Evolutionary conservation across 2,797 vertebrate species (phyloP).

Genomic region (Calcarius lapponicus): DNA sequence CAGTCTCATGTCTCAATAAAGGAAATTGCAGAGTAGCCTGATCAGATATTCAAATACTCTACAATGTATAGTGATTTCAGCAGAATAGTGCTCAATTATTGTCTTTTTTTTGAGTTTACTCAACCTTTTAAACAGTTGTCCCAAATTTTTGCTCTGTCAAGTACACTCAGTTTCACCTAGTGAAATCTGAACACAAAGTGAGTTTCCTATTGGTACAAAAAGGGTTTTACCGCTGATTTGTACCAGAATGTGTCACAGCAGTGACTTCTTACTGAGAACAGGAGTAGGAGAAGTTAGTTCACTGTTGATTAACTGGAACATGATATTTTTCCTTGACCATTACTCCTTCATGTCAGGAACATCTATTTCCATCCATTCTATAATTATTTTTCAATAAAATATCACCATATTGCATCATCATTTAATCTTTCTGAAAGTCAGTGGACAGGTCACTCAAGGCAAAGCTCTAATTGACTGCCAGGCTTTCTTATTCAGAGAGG

Average conservation of each 20-base stretch:
- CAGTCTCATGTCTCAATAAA: not conserved
- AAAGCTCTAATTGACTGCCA: not conserved
- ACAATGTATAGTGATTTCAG: not conserved
- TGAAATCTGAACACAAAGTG: not conserved
- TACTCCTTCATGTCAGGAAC: not conserved
- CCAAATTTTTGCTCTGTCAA: not conserved
- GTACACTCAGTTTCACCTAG: not conserved
- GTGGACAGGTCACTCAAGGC: not conserved
- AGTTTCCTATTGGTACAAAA: not conserved
- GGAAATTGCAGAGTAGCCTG: not conserved
- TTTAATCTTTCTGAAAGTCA: constrained; percentile 26
- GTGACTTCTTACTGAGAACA: not conserved
- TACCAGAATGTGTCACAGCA: not conserved
- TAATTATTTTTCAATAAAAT: constrained; percentile 7
- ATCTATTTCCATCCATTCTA: not conserved
- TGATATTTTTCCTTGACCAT: not conserved
- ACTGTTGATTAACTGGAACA: not conserved
- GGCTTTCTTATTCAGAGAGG: not conserved
- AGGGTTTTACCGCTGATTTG: not conserved
- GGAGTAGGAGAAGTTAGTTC: not conserved
- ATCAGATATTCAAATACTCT: not conserved
- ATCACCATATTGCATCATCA: not conserved
- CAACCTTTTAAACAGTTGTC: not conserved
- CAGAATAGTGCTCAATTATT: not conserved
- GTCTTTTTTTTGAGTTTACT: not conserved